These are phyloP conservation scores for Monochamus saltuarius DNA, from an alignment of 1,140 invertebrate genomes.

Conservation along the genomic window DNA sequence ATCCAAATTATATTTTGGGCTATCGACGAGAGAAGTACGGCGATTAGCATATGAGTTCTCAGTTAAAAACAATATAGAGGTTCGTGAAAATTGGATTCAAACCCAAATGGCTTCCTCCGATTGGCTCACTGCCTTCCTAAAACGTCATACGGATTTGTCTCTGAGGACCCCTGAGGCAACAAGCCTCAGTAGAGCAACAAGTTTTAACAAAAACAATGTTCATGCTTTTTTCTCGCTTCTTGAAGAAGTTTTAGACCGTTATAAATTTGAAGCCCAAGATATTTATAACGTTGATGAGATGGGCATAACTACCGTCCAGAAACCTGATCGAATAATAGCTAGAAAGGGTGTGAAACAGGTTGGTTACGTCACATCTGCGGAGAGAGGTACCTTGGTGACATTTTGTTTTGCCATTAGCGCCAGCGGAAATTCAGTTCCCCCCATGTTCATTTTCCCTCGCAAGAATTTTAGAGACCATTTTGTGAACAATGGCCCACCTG, in stretches of 20 bases:
- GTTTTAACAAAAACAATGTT: conserved; percentile 22
- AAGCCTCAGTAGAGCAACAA: conserved; percentile 5
- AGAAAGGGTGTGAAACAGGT: conserved; percentile 21
- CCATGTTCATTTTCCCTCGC: conserved; percentile 48
- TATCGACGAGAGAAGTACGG: neutral
- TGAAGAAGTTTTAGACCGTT: conserved; percentile 12
- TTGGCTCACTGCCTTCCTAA: neutral
- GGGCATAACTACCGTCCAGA: neutral
- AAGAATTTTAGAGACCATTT: conserved; percentile 48
- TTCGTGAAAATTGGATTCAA: neutral
- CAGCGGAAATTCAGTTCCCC: conserved; percentile 47
- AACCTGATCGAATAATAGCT: conserved; percentile 6
- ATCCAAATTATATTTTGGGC: conserved; percentile 1
- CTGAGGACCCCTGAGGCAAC: conserved; percentile 1
- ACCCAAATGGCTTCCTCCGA: neutral
- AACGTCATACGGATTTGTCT: neutral
- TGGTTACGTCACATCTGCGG: conserved; percentile 48
- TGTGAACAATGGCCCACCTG: conserved; percentile 38
- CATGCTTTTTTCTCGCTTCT: conserved; percentile 21
- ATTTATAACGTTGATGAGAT: conserved; percentile 23
- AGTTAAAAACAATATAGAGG: neutral
- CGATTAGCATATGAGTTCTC: conserved; percentile 1
- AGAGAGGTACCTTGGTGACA: conserved; percentile 49
- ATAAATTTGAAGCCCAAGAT: neutral
- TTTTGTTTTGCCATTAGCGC: conserved; percentile 48